Evolutionary conservation across 2,888 invertebrate species (phyloP).

Genomic region (Ectemnius cavifrons): DNA sequence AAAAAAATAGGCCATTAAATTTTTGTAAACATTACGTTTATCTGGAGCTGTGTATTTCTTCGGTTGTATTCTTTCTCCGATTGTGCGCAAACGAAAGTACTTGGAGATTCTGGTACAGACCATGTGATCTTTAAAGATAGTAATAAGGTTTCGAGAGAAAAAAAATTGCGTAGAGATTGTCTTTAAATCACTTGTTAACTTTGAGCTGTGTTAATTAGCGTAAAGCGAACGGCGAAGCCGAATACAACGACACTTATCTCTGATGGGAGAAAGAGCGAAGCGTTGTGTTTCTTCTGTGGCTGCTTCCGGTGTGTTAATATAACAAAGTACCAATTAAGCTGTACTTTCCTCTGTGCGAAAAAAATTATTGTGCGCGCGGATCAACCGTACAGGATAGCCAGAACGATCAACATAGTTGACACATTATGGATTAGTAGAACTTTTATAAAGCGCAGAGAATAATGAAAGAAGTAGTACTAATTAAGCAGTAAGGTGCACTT

Average conservation of each 20-base stretch:
- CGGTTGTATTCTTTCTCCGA: constrained; percentile 22
- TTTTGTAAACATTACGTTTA: too few relatives aligned
- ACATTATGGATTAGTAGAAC: constrained; percentile 32
- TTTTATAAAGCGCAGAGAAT: constrained; percentile 52
- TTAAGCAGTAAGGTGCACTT: constrained; percentile 46
- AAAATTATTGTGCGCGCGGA: constrained; percentile 25
- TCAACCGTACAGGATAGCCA: constrained; percentile 23
- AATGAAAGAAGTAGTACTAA: constrained; percentile 45
- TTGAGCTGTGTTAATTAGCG: constrained; percentile 54
- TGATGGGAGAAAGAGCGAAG: constrained; percentile 36
- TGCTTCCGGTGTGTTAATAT: constrained; percentile 53
- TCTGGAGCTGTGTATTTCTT: background rate
- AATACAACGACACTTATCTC: constrained; percentile 55
- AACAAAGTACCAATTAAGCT: constrained; percentile 42
- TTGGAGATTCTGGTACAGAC: constrained; percentile 38
- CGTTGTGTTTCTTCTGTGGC: constrained; percentile 40
- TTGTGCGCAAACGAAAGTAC: constrained; percentile 33
- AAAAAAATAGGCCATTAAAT: too few relatives aligned
- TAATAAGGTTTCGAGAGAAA: constrained; percentile 33
- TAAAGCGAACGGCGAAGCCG: constrained; percentile 41
- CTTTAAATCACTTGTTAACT: constrained; percentile 52
- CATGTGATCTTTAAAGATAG: constrained; percentile 56
- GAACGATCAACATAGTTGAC: constrained; percentile 25
- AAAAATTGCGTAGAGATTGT: constrained; percentile 51
- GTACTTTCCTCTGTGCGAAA: constrained; percentile 44